phyloP scores from a whole-genome alignment of 2,113 vertebrate species.

The Semicossyphus pulcher region DNA sequence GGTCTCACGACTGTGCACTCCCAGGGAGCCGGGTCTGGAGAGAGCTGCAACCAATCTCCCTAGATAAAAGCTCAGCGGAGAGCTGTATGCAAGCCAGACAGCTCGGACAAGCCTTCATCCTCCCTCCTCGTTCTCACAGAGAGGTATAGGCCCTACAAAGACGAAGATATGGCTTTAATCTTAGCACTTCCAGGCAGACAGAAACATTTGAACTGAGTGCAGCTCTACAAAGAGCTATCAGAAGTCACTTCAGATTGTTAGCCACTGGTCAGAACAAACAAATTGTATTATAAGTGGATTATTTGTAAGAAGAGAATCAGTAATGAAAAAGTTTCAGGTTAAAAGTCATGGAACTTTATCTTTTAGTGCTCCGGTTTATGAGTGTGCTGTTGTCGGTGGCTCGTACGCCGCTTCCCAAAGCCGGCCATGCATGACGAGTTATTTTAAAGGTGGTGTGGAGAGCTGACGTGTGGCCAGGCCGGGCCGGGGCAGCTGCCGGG shows the following conservation, averaged over 20 bases:
- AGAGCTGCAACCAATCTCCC: conserved; percentile 70
- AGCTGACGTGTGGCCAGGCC: conserved; percentile 76
- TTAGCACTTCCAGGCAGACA: conserved; percentile 62
- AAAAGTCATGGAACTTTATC: conserved; percentile 17
- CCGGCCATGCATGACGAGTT: conserved; percentile 69
- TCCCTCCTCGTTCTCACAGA: conserved; percentile 63
- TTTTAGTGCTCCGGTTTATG: conserved; percentile 2
- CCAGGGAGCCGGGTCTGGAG: conserved; percentile 57
- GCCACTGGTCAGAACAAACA: conserved; percentile 58
- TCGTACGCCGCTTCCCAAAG: conserved; percentile 51
- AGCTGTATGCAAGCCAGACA: conserved; percentile 61
- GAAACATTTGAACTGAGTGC: conserved; percentile 56
- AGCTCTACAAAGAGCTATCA: conserved; percentile 48
- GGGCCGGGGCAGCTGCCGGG: conserved; percentile 59
- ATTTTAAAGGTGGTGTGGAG: conserved; percentile 80
- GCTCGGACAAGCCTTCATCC: conserved; percentile 72
- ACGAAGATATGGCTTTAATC: conserved; percentile 77
- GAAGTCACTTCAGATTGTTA: conserved; percentile 54
- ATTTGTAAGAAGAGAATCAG: conserved; percentile 13
- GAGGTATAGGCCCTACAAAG: conserved; percentile 69
- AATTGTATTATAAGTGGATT: conserved; percentile 24
- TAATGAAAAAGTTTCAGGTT: conserved; percentile 12
- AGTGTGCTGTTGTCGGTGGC: conserved; percentile 10
- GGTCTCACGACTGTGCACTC: conserved; percentile 74
- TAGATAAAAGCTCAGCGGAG: conserved; percentile 84